Evolutionary conservation across 1,140 invertebrate genomes (phyloP).

Genomic region (Lithobius niger): DNA sequence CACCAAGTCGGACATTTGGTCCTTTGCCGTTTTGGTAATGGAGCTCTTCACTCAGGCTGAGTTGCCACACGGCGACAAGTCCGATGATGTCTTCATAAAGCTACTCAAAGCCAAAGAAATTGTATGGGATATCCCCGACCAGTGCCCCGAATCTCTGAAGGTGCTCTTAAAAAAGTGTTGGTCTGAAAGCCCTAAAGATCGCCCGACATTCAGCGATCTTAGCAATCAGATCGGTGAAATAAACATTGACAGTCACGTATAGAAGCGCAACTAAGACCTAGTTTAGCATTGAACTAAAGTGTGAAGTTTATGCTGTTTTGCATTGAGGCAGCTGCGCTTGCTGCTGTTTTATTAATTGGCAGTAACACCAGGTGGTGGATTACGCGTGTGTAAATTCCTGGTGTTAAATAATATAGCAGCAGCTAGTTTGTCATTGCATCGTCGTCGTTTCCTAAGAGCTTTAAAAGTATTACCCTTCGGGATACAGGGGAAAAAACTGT

Average conservation of each 20-base stretch:
- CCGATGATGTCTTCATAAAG: slow-evolving; percentile 57
- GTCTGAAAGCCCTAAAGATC: slow-evolving; percentile 45
- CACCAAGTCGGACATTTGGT: slow-evolving; percentile 86
- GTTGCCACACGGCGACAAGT: slow-evolving; percentile 65
- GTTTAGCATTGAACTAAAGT: not conserved
- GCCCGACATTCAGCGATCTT: slow-evolving; percentile 45
- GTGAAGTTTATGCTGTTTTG: not conserved
- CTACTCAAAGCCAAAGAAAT: slow-evolving; percentile 50
- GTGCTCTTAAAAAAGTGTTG: slow-evolving; percentile 45
- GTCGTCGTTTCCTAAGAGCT: too few relatives aligned
- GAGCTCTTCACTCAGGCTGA: slow-evolving; percentile 79
- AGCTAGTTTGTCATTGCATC: too few relatives aligned
- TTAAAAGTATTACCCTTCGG: too few relatives aligned
- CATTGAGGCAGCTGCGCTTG: not conserved
- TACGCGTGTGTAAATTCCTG: not conserved
- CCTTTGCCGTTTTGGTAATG: slow-evolving; percentile 78
- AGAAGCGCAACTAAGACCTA: not conserved
- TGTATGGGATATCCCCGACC: slow-evolving; percentile 44
- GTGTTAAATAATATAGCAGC: not conserved
- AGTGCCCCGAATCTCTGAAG: slow-evolving; percentile 42
- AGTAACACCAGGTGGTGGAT: not conserved
- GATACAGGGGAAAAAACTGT: too few relatives aligned
- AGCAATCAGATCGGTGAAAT: slow-evolving; percentile 20
- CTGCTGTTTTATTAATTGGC: not conserved
- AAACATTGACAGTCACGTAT: slow-evolving; percentile 18